These are phyloP conservation scores for Agrypnus murinus DNA, from an alignment of 2,888 invertebrate genomes.

Conservation along the genomic window DNA sequence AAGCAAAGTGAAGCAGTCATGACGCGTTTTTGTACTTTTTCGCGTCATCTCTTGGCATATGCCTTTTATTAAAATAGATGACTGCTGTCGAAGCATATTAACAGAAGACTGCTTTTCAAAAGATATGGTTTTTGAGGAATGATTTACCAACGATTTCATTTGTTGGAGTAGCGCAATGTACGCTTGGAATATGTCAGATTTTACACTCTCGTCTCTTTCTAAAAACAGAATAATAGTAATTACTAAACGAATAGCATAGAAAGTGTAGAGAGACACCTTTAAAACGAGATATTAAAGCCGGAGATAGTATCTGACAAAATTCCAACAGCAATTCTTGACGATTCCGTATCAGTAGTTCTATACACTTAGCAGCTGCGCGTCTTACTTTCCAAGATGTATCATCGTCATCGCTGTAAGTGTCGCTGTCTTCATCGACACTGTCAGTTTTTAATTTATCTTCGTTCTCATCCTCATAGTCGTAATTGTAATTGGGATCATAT, in stretches of 20 bases:
- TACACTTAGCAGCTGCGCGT: constrained; percentile 2
- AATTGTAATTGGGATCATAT: neutral
- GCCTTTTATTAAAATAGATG: neutral
- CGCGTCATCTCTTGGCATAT: neutral
- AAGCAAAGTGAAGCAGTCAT: neutral
- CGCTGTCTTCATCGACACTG: neutral
- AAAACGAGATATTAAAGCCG: neutral
- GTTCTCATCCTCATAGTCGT: neutral
- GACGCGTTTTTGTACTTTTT: neutral
- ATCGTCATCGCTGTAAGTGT: neutral
- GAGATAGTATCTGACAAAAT: neutral
- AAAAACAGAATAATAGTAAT: neutral
- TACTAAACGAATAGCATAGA: neutral
- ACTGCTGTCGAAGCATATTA: neutral
- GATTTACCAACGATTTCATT: neutral
- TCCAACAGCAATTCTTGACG: neutral
- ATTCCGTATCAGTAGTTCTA: neutral
- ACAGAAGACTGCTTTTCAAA: neutral
- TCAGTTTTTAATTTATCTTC: neutral
- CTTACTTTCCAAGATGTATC: neutral
- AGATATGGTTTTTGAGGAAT: too few relatives aligned
- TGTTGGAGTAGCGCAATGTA: neutral
- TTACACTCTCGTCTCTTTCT: neutral
- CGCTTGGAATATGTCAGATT: neutral
- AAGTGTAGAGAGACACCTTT: neutral